Evolutionary conservation across 2,888 invertebrate species (phyloP).

Genomic region (Heliconius ismenius): DNA sequence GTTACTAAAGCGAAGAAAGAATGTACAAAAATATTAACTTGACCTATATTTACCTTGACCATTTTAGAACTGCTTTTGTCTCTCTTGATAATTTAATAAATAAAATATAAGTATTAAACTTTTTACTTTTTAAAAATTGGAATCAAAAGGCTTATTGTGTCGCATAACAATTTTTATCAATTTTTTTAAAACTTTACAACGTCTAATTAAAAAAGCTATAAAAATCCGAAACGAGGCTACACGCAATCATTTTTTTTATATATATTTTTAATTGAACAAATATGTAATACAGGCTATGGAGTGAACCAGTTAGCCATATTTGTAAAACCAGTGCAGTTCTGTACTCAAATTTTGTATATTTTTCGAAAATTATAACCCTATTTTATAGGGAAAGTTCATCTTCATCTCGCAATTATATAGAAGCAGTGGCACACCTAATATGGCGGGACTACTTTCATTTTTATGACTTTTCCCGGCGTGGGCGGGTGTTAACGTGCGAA

Average conservation of each 20-base stretch:
- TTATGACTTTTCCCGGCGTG: conserved; percentile 31
- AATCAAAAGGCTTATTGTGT: not conserved
- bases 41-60: too few relatives aligned
- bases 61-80: too few relatives aligned
- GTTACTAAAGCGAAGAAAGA: too few relatives aligned
- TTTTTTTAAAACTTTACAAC: not conserved
- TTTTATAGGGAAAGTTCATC: conserved; percentile 34
- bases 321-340: not conserved
- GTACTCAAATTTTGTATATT: not conserved
- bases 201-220: not conserved
- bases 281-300: not conserved
- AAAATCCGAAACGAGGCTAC: not conserved
- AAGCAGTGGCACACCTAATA: conserved; percentile 28
- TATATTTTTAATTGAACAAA: not conserved
- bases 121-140: too few relatives aligned
- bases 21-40: too few relatives aligned
- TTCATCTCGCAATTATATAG: conserved; percentile 31
- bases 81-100: too few relatives aligned
- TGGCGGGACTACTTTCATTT: conserved; percentile 37
- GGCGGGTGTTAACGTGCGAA: conserved; percentile 35
- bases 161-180: not conserved
- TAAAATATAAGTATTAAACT: not conserved
- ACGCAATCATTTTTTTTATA: conserved; percentile 2
- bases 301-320: not conserved
- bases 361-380: conserved; percentile 23